Base-by-base conservation (phyloP, 1,140 invertebrate genomes). In the Drosophila kanapiae region DNA sequence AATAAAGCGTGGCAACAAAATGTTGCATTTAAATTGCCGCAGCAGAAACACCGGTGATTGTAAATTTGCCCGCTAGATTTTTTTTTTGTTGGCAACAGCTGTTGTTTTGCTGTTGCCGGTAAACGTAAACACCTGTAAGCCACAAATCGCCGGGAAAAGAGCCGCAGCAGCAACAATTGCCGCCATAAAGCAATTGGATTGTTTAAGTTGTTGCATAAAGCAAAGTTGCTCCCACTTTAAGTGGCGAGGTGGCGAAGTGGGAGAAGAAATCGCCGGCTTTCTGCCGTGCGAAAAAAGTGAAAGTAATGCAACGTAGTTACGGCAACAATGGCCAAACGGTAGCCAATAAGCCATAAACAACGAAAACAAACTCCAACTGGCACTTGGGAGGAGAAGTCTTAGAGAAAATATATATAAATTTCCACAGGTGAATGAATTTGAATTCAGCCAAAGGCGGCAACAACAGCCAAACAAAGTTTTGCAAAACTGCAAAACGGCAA, bases 201-300 rank as follows among this genome's bases (percentile, higher is more conserved):
- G 85, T 80, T 81, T 62, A 85, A 90, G 84, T 81, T 90, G 84
- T 88, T 88, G 84, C 84, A 88, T 88, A 88, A 88, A 85, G 51
- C 84, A 45, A 67, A 68, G 58, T 51, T 68, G 82, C 49, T 64
- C 75, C 62, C 74, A 67, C 43, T 79, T 76, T 65, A 11, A 14
- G 56, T 27, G 40, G 4, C 37, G 16, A 10, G 40, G 11, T n/a
- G 53, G 53, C 18, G 37, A 62, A 61, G 59, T 79, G 58, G 74
- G 78, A 87, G 84, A 88, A 88, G 84, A 87, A 84, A 84, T 71
- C 78, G 85, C 77, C 82, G 75, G 74, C 79, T 80, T 77, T 74
- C 51, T 69, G 78, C 51, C 60, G 63, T 75, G 77, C 49, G 63
- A 65, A 68, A 86, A 90, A 88, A 88, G 84, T 88, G 84, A 88